Conservation (phyloP, 2,797 vertebrate species). For the Naso thynnoides region DNA sequence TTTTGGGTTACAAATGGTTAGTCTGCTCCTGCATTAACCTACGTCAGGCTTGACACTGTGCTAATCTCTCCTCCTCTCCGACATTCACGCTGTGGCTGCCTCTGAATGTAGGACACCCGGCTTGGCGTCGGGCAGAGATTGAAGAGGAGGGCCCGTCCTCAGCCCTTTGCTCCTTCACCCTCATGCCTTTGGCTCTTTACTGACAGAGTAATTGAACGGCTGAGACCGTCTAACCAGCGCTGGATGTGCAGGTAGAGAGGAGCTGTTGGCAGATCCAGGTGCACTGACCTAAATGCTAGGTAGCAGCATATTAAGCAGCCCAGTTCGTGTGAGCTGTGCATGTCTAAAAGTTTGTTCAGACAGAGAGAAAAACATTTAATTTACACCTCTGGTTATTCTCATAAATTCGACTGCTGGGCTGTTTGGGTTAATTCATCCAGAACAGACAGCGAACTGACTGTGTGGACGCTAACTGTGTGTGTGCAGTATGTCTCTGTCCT, state of each 20-base stretch:
- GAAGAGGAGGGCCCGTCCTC: slow-evolving; percentile 43
- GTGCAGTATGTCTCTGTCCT: no score
- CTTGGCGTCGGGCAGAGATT: slow-evolving; percentile 44
- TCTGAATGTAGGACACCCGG: slow-evolving; percentile 60
- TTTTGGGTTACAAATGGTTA: slow-evolving; percentile 69
- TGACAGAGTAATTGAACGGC: slow-evolving; percentile 64
- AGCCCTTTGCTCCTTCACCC: slow-evolving; percentile 33
- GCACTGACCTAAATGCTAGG: slow-evolving; percentile 51
- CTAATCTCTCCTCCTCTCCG: slow-evolving; percentile 69
- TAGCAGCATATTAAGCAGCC: slow-evolving; percentile 66
- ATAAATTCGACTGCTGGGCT: slow-evolving; percentile 6
- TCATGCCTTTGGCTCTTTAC: slow-evolving; percentile 36
- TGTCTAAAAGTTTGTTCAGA: slow-evolving; percentile 40
- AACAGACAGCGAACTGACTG: background rate
- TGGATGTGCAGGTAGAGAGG: slow-evolving; percentile 41
- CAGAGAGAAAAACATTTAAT: slow-evolving; percentile 23
- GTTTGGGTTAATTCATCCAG: slow-evolving; percentile 18
- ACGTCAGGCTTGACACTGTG: slow-evolving; percentile 54
- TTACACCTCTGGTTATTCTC: slow-evolving; percentile 1
- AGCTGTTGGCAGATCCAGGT: slow-evolving; percentile 40
- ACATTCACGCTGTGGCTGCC: slow-evolving; percentile 60
- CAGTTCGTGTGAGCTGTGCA: slow-evolving; percentile 33
- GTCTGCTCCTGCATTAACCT: slow-evolving; percentile 69
- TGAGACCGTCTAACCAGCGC: slow-evolving; percentile 57
- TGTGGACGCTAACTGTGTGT: slow-evolving; percentile 2